Evolutionary conservation across 2,797 vertebrate species (phyloP).

Genomic region (Orientallactaga sibirica): DNA sequence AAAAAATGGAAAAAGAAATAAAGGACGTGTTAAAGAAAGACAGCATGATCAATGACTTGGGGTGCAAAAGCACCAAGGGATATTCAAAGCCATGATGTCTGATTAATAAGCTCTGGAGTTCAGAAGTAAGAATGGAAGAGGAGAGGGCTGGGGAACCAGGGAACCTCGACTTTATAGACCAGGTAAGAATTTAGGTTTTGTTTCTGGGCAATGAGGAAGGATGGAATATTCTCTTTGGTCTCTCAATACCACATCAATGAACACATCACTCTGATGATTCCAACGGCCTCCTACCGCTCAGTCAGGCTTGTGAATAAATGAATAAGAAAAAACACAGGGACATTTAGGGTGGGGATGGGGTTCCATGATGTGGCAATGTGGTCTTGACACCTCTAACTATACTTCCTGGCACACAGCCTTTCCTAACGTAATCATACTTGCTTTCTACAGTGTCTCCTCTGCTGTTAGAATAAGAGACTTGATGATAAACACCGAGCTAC

Average conservation of each 20-base stretch:
- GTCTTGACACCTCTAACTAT: not conserved
- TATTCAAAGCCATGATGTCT: not conserved
- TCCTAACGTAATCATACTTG: slow-evolving; percentile 8
- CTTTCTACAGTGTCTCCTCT: not conserved
- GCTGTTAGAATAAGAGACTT: not conserved
- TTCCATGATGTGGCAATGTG: not conserved
- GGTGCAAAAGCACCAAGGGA: not conserved
- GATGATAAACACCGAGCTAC: not conserved
- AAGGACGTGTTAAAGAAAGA: not conserved
- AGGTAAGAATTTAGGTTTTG: not conserved
- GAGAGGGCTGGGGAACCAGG: not conserved
- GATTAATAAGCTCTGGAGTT: not conserved
- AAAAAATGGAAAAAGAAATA: too few relatives aligned
- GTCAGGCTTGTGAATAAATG: not conserved
- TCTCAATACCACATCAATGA: not conserved
- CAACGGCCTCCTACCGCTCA: not conserved
- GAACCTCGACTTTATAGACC: not conserved
- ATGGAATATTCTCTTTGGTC: not conserved
- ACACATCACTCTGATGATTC: not conserved
- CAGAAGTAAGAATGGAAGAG: not conserved
- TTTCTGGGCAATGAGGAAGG: not conserved
- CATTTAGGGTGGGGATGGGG: not conserved
- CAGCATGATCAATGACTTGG: not conserved
- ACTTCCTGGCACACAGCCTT: not conserved
- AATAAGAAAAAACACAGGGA: not conserved